These are phyloP conservation scores for Sebastes dallii DNA, from an alignment of 2,797 vertebrate genomes.

Conservation along the genomic window DNA sequence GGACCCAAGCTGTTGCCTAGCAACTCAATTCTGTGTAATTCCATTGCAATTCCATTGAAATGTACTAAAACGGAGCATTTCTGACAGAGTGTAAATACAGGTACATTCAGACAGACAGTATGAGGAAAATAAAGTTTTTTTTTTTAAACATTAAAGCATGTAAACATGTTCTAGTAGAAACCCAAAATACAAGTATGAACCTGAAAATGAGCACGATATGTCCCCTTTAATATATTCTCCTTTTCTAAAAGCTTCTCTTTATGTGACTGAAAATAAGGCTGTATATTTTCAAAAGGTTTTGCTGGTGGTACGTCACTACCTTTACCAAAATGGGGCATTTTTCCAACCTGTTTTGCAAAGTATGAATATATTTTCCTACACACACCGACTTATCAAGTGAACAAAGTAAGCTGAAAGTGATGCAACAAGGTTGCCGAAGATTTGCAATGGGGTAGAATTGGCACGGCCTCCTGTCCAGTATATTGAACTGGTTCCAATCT, in stretches of 20 bases:
- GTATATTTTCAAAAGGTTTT: background rate
- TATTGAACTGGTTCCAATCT: background rate
- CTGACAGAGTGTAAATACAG: too few species aligned
- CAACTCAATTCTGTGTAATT: too few species aligned
- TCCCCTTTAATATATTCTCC: background rate
- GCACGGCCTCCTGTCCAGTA: background rate
- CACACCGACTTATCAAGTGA: background rate
- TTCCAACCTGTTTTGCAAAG: background rate
- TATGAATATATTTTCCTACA: background rate
- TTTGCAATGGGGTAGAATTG: background rate
- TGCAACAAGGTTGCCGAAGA: background rate
- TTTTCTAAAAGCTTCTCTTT: background rate
- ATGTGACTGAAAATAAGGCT: background rate
- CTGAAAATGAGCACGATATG: too few species aligned
- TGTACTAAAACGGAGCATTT: too few species aligned
- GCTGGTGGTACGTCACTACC: background rate
- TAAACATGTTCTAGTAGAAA: too few species aligned
- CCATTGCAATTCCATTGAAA: too few species aligned
- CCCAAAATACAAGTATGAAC: too few species aligned
- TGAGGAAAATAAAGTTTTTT: too few species aligned
- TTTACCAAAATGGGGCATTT: background rate
- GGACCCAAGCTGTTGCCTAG: too few species aligned
- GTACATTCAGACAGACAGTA: too few species aligned
- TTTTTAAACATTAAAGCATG: too few species aligned
- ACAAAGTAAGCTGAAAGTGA: background rate